A percentile compares a stretch with the other conserved stretches of the same genome.
phyloP scores from a whole-genome alignment of 2,797 vertebrate genomes.

The Urophycis tenuis region DNA sequence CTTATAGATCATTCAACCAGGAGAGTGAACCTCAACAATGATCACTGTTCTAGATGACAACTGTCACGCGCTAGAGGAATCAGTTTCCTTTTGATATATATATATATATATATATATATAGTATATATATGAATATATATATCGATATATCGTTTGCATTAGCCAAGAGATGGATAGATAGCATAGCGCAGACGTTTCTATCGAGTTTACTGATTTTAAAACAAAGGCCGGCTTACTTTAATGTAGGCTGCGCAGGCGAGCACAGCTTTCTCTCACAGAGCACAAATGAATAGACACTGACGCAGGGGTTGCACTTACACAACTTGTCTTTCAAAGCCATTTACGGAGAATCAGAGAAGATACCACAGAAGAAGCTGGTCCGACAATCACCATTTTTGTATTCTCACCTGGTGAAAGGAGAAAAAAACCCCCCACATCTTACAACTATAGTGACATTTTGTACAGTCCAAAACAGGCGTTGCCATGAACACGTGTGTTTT shows the following conservation, averaged over 20 bases:
- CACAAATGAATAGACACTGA: slow-evolving; percentile 59
- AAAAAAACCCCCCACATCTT: slow-evolving; percentile 32
- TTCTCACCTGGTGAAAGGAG: slow-evolving; percentile 34
- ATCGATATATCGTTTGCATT: background rate
- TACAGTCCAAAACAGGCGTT: slow-evolving; percentile 61
- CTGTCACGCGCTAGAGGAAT: slow-evolving; percentile 21
- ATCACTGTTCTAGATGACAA: slow-evolving; percentile 45
- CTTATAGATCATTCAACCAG: slow-evolving; percentile 48
- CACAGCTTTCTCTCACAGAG: slow-evolving; percentile 37
- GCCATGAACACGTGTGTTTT: slow-evolving; percentile 47
- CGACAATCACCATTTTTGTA: slow-evolving; percentile 74
- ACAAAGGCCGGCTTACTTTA: slow-evolving; percentile 32
- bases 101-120: background rate
- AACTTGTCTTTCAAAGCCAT: slow-evolving; percentile 74
- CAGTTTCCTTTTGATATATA: slow-evolving; percentile 24
- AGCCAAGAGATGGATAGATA: slow-evolving; percentile 8
- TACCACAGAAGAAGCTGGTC: slow-evolving; percentile 67
- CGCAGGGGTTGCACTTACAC: slow-evolving; percentile 64
- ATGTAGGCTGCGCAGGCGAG: slow-evolving; percentile 32
- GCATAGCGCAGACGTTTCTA: slow-evolving; percentile 30
- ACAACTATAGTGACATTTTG: slow-evolving; percentile 64
- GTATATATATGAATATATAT: background rate
- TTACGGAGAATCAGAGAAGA: slow-evolving; percentile 64
- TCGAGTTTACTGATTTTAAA: slow-evolving; percentile 39
- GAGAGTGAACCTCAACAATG: slow-evolving; percentile 24